phyloP scores from a whole-genome alignment of 2,888 invertebrate genomes.

The Abrostola tripartita region DNA sequence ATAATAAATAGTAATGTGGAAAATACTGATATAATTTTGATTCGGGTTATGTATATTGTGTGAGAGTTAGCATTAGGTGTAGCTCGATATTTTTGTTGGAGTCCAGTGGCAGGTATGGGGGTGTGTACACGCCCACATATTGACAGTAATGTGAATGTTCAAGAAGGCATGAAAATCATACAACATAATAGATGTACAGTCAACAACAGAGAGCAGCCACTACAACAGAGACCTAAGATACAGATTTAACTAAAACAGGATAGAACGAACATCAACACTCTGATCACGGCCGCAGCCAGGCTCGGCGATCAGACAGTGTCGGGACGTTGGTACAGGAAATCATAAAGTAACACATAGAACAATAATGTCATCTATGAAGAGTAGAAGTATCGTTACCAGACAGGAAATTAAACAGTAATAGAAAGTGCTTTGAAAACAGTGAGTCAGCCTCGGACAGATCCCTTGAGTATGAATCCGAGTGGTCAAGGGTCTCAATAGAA shows the following conservation, averaged over 20 bases:
- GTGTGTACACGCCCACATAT: constrained; percentile 84
- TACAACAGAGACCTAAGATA: constrained; percentile 86
- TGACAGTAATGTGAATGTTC: constrained; percentile 88
- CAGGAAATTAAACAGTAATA: constrained; percentile 71
- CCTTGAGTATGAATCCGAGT: constrained; percentile 69
- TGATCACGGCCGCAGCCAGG: constrained; percentile 65
- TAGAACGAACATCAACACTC: constrained; percentile 77
- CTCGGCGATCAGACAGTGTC: constrained; percentile 69
- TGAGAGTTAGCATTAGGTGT: constrained; percentile 85
- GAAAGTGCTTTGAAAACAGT: constrained; percentile 77
- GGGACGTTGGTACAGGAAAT: constrained; percentile 67
- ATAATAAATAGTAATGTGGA: constrained; percentile 41
- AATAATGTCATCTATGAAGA: constrained; percentile 65
- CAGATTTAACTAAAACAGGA: constrained; percentile 84
- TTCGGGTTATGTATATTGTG: constrained; percentile 81
- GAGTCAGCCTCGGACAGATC: constrained; percentile 69
- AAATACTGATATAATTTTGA: constrained; percentile 59
- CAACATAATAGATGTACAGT: constrained; percentile 87
- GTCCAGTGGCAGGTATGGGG: constrained; percentile 85
- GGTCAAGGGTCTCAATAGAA: constrained; percentile 72
- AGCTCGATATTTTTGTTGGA: constrained; percentile 87
- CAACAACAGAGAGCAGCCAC: constrained; percentile 89
- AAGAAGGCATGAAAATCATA: constrained; percentile 88
- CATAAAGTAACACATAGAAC: constrained; percentile 62
- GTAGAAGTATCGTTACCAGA: constrained; percentile 67